Evolutionary conservation across 2,113 vertebrate genomes (phyloP), one percentile per base, ranked within the genome.

Genomic region (Clupea harengus): DNA sequence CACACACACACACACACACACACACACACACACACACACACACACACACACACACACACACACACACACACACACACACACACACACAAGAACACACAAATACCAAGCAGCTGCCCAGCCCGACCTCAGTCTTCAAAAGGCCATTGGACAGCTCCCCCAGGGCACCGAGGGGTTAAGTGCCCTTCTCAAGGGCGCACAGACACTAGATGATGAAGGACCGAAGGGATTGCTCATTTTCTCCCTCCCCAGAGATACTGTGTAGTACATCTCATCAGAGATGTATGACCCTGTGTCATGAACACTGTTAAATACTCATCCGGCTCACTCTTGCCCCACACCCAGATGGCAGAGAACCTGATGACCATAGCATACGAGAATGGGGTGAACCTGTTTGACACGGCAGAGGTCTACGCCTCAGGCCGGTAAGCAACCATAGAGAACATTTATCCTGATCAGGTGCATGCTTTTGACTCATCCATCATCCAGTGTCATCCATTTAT

Each of bases 371-470:
- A 99, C 25, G 98, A 99, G 90, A 97, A 97, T 0, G 98, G 98
- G 0, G 96, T 99, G 81, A 99, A 99, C 92, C 95, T 99, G 13
- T 99, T 99, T 39, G 98, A 99, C 90, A 99, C 98, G 0, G 98
- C 98, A 0, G 98, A 99, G 92, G 98, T 99, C 88, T 99, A 99
- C 0, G 98, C 98, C 0, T 99, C 98, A 0, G 98, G 98, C 90
- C 99, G 97, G 98, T 99, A 94, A 93, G 94, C 80, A 32, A 5
- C 25, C 50, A 49, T 20, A 47, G 46, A 9, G 45, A 17, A 39
- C 13, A 32, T 78, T 78, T 39, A 78, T 78, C 72, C 25, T 15
- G 25, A 39, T 78, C 72, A 78, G 11, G 8, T 15, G 67, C 9
- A 28, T 10, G 67, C 11, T 28, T 75, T 39, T 1, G 4, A 17